Evolutionary conservation across 2,797 vertebrate species (phyloP).

Genomic region (Propithecus deckenii): DNA sequence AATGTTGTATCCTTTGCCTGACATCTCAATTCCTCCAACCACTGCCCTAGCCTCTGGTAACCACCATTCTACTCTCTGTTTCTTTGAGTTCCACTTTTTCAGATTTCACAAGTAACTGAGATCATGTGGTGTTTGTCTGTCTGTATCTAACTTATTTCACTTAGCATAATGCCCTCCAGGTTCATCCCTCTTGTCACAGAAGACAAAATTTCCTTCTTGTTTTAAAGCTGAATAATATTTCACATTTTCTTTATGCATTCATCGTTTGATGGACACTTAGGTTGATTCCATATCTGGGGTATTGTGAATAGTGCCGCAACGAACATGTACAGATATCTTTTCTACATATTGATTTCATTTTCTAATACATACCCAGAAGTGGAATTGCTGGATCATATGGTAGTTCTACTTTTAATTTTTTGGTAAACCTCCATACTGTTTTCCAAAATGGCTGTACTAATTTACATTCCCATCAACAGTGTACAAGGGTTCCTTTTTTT

Average conservation of each 20-base stretch:
- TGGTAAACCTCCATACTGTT: not conserved
- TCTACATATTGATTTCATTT: not conserved
- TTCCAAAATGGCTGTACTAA: not conserved
- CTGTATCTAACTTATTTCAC: not conserved
- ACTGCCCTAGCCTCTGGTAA: not conserved
- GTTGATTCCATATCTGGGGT: not conserved
- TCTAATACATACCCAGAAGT: not conserved
- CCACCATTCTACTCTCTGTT: not conserved
- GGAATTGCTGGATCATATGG: not conserved
- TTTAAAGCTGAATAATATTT: not conserved
- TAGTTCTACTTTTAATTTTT: not conserved
- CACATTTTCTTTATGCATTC: not conserved
- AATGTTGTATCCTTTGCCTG: not conserved
- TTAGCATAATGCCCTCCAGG: not conserved
- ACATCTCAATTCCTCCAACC: not conserved
- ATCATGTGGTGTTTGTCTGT: not conserved
- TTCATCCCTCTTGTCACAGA: not conserved
- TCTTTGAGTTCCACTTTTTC: not conserved
- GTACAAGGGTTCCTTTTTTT: not conserved
- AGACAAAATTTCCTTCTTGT: not conserved
- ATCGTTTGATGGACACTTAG: not conserved
- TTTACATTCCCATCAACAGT: not conserved
- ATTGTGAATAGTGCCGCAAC: not conserved
- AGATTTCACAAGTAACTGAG: not conserved
- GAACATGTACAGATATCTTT: not conserved